Evolutionary conservation across 2,888 invertebrate species (phyloP).

Genomic region (Hermaeophaga mercurialis): DNA sequence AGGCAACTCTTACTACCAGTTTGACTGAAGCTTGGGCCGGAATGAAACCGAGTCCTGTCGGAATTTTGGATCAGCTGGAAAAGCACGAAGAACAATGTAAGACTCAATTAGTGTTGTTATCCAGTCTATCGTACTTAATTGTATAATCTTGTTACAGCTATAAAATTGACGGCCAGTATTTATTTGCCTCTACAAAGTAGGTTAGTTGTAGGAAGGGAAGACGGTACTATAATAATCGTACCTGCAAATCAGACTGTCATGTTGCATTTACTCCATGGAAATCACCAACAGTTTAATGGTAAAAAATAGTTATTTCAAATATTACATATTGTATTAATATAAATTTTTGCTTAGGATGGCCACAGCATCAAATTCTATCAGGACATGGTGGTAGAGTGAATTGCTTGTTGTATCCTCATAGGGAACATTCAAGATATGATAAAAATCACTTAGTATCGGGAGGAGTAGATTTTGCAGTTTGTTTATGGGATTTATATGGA

Average conservation of each 20-base stretch:
- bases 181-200: conserved; percentile 93
- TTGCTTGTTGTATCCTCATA: conserved; percentile 92
- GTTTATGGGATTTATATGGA: conserved; percentile 92
- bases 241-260: conserved; percentile 96
- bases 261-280: conserved; percentile 87
- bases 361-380: conserved; percentile 82
- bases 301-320: conserved; percentile 33
- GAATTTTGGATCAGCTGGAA: conserved; percentile 88
- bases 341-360: conserved; percentile 77
- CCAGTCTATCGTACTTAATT: not conserved
- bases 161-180: conserved; percentile 90
- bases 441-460: conserved; percentile 90
- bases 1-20: conserved; percentile 81
- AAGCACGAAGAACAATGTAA: conserved; percentile 69
- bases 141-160: conserved; percentile 56
- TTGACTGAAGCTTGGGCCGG: conserved; percentile 85
- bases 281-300: conserved; percentile 81
- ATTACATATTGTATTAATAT: too few relatives aligned
- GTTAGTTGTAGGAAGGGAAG: conserved; percentile 91
- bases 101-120: conserved; percentile 22
- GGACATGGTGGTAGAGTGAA: conserved; percentile 95
- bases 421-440: conserved; percentile 88
- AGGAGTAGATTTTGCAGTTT: conserved; percentile 96
- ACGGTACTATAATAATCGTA: conserved; percentile 94
- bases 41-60: conserved; percentile 87